Evolutionary conservation across 1,140 invertebrate species (phyloP), one percentile per base, ranked within the genome.

Genomic region (Zaprionus camerounensis): DNA sequence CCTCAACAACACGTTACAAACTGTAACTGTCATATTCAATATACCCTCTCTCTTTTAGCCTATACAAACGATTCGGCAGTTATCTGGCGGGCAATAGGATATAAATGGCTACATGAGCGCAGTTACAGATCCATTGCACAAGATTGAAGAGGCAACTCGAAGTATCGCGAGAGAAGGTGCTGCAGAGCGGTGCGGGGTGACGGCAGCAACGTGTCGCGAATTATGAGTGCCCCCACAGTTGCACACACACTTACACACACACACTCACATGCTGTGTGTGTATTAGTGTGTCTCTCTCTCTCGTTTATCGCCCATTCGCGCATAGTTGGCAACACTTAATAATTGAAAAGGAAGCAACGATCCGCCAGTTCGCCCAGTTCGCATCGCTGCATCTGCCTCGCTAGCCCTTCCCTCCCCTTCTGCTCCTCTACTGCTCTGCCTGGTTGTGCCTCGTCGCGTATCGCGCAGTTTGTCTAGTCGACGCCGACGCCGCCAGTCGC

Each of bases 281-380:
- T 11, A 0, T 28, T 1, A 28, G 26, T 28, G 28, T 31, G 31
- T 34, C 31, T 71, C 77, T 75, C 64, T 71, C 74, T 71, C 81
- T 71, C 78, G 82, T 88, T 88, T 88, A 88, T 88, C 85, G 85
- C 81, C 85, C 72, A 90, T 88, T 90, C 78, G 81, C 78, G 81
- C 76, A 78, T 78, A 78, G 71, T 78, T 78, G 71, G 76, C 76
- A 78, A 78, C 85, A 88, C 85, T 90, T 84, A 90, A 88, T 88
- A 88, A 88, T 88, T 90, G 78, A 90, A 90, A 88, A 90, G 84
- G 84, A 88, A 88, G 85, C 78, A 80, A 76, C 75, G 84, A 87
- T 87, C 80, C 75, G 55, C 65, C 65, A 58, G 74, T 72, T 80
- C n/a, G 26, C 64, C 82, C 82, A 81, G 68, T 68, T 71, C 55